Evolutionary conservation across 2,888 invertebrate genomes (phyloP).

Genomic region (Cephus nigrinus): DNA sequence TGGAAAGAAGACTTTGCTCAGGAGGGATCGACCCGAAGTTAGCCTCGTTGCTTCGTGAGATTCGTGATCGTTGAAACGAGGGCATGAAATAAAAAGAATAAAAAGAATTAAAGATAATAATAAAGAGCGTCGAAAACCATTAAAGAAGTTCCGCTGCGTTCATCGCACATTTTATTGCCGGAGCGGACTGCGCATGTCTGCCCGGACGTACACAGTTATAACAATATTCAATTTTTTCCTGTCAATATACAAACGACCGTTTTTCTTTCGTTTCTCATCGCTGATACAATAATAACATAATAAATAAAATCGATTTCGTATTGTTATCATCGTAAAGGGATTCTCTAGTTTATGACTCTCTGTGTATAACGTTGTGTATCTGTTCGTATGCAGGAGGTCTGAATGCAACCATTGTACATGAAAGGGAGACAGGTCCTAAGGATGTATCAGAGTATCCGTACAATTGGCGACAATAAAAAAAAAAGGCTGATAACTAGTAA

Average conservation of each 20-base stretch:
- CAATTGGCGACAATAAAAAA: conserved; percentile 44
- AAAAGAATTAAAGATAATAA: too few relatives aligned
- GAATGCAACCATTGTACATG: too few relatives aligned
- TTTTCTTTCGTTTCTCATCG: conserved; percentile 38
- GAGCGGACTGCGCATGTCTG: conserved; percentile 43
- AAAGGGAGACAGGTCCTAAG: too few relatives aligned
- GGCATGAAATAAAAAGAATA: background rate
- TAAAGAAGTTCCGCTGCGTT: background rate
- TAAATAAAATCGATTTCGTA: conserved; percentile 50
- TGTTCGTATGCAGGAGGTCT: too few relatives aligned
- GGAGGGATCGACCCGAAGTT: conserved; percentile 36
- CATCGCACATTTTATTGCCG: conserved; percentile 48
- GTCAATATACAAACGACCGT: conserved; percentile 60
- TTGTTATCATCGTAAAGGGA: conserved; percentile 36
- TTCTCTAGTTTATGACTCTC: too few relatives aligned
- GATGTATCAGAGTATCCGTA: too few relatives aligned
- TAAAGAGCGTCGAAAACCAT: too few relatives aligned
- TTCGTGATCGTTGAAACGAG: conserved; percentile 30
- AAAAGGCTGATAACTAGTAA: conserved; percentile 52
- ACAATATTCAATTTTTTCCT: conserved; percentile 53
- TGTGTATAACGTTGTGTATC: too few relatives aligned
- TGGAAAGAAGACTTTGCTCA: conserved; percentile 48
- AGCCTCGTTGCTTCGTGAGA: conserved; percentile 44
- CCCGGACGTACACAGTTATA: conserved; percentile 57
- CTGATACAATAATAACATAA: conserved; percentile 51